Evolutionary conservation across 2,888 invertebrate species (phyloP).

Genomic region (Pseudococcus viburni): DNA sequence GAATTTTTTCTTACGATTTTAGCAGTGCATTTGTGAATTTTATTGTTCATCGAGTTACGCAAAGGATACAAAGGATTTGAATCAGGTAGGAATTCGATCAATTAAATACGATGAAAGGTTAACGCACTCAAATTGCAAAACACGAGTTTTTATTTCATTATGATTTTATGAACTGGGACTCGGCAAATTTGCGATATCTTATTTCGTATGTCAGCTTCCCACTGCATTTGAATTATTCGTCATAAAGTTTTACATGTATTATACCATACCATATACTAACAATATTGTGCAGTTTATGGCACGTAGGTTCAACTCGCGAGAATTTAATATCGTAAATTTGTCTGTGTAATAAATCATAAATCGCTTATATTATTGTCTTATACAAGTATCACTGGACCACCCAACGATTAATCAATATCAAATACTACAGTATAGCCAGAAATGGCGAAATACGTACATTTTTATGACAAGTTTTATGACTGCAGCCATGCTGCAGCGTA

Average conservation of each 20-base stretch:
- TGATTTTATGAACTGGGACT: background rate
- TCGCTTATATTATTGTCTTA: background rate
- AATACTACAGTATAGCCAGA: background rate
- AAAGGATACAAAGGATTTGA: slow-evolving; percentile 20
- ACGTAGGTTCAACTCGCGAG: background rate
- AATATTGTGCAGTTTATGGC: background rate
- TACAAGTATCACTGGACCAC: background rate
- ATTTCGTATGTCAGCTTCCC: background rate
- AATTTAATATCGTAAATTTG: background rate
- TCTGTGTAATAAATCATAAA: slow-evolving; percentile 2
- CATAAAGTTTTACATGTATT: background rate
- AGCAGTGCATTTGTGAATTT: background rate
- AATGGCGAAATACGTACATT: background rate
- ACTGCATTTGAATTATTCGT: slow-evolving; percentile 1
- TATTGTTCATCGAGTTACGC: background rate
- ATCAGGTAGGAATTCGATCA: slow-evolving; percentile 8
- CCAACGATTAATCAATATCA: background rate
- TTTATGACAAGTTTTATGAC: background rate
- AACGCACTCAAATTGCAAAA: background rate
- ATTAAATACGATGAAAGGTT: background rate
- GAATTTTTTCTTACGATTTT: background rate
- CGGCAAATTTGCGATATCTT: background rate
- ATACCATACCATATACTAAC: background rate
- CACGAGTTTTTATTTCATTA: background rate
- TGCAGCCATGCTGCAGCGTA: no score